Evolutionary conservation across 2,888 invertebrate species (phyloP), one percentile per base, ranked within the genome.

Genomic region (Agrenia bidenticulata): DNA sequence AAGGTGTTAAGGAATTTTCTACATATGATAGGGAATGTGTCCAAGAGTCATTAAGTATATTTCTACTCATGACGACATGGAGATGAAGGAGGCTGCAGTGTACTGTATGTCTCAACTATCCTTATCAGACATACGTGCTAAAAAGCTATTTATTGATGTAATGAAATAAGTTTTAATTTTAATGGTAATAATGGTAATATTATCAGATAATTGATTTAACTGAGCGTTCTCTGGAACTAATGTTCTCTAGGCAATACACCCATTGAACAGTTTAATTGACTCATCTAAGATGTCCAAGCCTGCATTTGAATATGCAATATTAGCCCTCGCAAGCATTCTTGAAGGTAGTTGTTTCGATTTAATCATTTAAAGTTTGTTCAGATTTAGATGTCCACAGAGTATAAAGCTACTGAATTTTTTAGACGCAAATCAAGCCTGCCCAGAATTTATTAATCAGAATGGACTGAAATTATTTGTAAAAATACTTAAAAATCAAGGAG

Each of bases 321-420:
- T 70, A 7, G 67, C 72, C 0, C 42, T 75, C 0, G 59, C 67
- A 19, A 56, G 58, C 32, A 58, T 72, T n/a, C 21, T 75, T 17
- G 66, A 68, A 64, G 69, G 61, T 61, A 45, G 15, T 45, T 45
- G 4, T 19, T 45, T 19, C 15, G 11, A 32, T 32, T 4, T 11
- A 32, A 7, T 32, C 5, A 7, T 32, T 32, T 32, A 32, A 11
- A 32, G 11, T 7, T 32, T 32, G 11, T n/a, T n/a, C n/a, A n/a
- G n/a, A n/a, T n/a, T n/a, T n/a, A n/a, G 15, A 7, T 39, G 15
- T 11, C 39, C 39, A 15, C 39, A 39, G 39, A 7, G 7, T 15
- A 39, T 39, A 39, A 7, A 39, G 39, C 7, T 15, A 39, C 9
- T 11, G 7, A 39, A 39, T 15, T 39, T 61, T 41, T 1, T 7